Percentiles rank a stretch among this genome's conserved stretches.
Evolutionary conservation across 2,113 vertebrate genomes (phyloP).

Genomic region (Aythya baeri): DNA sequence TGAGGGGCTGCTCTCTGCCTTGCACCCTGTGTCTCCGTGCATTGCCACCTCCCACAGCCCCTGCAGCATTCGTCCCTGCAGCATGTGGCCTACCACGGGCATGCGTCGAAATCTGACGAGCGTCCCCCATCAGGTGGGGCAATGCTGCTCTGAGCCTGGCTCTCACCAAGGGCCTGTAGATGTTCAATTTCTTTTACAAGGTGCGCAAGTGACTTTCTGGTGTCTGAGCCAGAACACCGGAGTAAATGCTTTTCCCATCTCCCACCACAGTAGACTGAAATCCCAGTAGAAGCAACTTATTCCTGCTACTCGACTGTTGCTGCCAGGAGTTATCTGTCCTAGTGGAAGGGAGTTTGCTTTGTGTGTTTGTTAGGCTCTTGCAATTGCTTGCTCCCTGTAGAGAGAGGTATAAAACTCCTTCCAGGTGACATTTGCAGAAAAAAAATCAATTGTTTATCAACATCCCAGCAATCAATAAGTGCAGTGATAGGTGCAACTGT

Average conservation of each 20-base stretch:
- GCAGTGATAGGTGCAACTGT: conserved; percentile 37
- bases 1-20: neutral
- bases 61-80: neutral
- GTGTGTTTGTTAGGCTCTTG: neutral
- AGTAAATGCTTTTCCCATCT: neutral
- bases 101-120: neutral
- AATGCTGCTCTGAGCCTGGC: neutral
- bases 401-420: conserved; percentile 32
- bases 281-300: neutral
- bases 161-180: neutral
- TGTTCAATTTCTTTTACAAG: neutral
- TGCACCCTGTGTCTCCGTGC: neutral
- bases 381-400: neutral
- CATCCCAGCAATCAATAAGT: neutral
- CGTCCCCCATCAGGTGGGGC: conserved; percentile 5
- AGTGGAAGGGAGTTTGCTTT: neutral
- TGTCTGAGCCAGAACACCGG: neutral
- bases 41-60: neutral
- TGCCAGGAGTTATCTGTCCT: neutral
- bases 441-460: conserved; percentile 60
- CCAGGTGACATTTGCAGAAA: conserved; percentile 44
- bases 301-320: neutral
- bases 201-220: neutral
- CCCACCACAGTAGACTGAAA: neutral
- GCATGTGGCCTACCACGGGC: neutral